phyloP scores from a whole-genome alignment of 2,888 invertebrate species.

The Nomada ruficornis region DNA sequence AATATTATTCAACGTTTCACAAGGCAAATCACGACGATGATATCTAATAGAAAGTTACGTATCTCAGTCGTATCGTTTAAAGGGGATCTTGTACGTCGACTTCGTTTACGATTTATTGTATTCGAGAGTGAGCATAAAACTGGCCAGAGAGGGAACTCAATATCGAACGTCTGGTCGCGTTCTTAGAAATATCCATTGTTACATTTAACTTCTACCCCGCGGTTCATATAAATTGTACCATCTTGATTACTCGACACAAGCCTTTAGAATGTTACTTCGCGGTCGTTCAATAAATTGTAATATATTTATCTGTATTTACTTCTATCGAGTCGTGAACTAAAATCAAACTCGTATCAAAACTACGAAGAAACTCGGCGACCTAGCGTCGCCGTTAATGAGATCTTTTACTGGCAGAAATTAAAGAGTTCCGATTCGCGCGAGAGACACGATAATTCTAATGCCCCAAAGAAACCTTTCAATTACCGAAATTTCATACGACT shows the following conservation, averaged over 20 bases:
- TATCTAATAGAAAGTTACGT: slow-evolving; percentile 12
- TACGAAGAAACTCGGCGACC: slow-evolving; percentile 27
- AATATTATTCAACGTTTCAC: slow-evolving; percentile 32
- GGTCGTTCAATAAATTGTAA: background rate
- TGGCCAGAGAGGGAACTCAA: slow-evolving; percentile 41
- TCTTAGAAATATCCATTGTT: background rate
- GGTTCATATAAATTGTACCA: slow-evolving; percentile 38
- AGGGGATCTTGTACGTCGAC: slow-evolving; percentile 23
- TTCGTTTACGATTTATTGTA: background rate
- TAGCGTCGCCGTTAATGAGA: slow-evolving; percentile 24
- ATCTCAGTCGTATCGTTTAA: slow-evolving; percentile 44
- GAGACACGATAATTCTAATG: background rate
- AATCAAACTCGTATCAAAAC: slow-evolving; percentile 5
- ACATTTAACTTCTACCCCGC: slow-evolving; percentile 25
- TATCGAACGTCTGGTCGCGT: background rate
- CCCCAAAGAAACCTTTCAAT: slow-evolving; percentile 2
- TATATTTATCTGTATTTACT: background rate
- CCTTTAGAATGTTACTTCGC: slow-evolving; percentile 36
- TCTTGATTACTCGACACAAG: slow-evolving; percentile 38
- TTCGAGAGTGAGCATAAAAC: slow-evolving; percentile 45
- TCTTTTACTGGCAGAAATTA: slow-evolving; percentile 16
- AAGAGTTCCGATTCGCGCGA: background rate
- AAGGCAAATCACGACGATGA: slow-evolving; percentile 47
- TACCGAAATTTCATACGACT: too few species aligned
- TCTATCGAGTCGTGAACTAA: background rate